Evolutionary conservation across 2,113 vertebrate species (phyloP), one percentile per base, ranked within the genome.

Genomic region (Eurypyga helias): DNA sequence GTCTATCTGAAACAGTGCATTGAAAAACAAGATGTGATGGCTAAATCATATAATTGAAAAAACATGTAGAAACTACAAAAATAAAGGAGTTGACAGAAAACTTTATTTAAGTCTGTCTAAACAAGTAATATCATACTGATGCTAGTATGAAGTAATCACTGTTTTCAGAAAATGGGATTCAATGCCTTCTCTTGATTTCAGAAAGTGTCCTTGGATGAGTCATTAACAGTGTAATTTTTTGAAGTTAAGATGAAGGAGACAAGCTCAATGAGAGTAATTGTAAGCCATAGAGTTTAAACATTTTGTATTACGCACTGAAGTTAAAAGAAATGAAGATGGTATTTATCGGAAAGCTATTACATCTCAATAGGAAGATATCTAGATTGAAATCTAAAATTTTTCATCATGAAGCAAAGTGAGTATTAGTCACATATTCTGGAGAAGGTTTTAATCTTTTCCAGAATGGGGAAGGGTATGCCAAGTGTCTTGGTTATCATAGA

Each of bases 121-220:
- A 87, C 57, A 78, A 89, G 79, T 83, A 49, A 61, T 64, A 8
- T 36, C 17, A 34, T 23, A 33, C 31, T 51, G 16, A 28, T 54
- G 87, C 73, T 94, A 96, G 41, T 38, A 86, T 83, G 87, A 97
- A 91, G 73, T 55, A 94, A 91, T 75, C 69, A 25, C 49, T 54
- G 52, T 58, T 92, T 92, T 90, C 80, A 83, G 38, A 92, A 95
- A 93, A 93, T n/a, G 48, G 36, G 29, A 88, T 61, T 93, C 61
- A 69, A 34, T 87, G 69, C 12, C 61, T 80, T 72, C 78, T 89
- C 45, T 67, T 93, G 58, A 94, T 58, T 90, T 87, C 82, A 85
- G 65, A 92, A 95, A 69, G 31, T 85, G 38, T 49, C n/a, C 61
- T 79, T 66, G 46, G 41, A 79, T 95, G 90, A 95, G 46, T 72